Evolutionary conservation across 2,888 invertebrate species (phyloP).

Genomic region (Disparrhopalites patrizii): DNA sequence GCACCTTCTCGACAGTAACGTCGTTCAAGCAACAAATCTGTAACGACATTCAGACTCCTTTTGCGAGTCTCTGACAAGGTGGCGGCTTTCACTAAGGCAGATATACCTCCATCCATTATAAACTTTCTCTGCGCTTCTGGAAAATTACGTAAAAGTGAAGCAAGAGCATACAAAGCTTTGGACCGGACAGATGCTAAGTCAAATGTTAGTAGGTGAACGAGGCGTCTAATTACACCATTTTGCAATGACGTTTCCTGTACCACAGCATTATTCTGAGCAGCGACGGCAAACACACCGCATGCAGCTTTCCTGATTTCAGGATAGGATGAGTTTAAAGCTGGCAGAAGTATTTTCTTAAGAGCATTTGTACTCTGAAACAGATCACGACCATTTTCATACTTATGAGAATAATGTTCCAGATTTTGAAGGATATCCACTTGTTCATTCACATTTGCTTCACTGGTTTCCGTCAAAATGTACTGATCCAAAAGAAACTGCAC

Average conservation of each 20-base stretch:
- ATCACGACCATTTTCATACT: constrained; percentile 46
- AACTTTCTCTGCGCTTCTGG: constrained; percentile 42
- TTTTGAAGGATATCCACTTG: constrained; percentile 44
- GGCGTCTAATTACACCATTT: constrained; percentile 36
- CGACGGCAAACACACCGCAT: constrained; percentile 44
- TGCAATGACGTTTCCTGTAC: constrained; percentile 39
- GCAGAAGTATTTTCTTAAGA: constrained; percentile 40
- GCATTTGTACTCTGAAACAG: constrained; percentile 40
- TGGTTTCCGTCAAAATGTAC: constrained; percentile 20
- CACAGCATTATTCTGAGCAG: constrained; percentile 43
- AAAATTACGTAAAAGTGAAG: constrained; percentile 41
- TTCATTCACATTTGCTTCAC: constrained; percentile 33
- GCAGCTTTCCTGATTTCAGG: constrained; percentile 37
- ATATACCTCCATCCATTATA: constrained; percentile 42
- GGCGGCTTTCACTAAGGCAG: constrained; percentile 40
- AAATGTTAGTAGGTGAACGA: constrained; percentile 39
- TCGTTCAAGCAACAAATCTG: constrained; percentile 39
- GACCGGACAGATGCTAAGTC: constrained; percentile 36
- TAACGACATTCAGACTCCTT: constrained; percentile 37
- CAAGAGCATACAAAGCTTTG: constrained; percentile 43
- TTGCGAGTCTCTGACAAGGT: constrained; percentile 40
- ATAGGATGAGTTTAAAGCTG: constrained; percentile 41
- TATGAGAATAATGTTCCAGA: constrained; percentile 44
- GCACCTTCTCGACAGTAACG: constrained; percentile 28
- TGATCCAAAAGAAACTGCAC: constrained; percentile 42